Conservation (phyloP, 2,113 vertebrate genomes). For the Ciconia boyciana region DNA sequence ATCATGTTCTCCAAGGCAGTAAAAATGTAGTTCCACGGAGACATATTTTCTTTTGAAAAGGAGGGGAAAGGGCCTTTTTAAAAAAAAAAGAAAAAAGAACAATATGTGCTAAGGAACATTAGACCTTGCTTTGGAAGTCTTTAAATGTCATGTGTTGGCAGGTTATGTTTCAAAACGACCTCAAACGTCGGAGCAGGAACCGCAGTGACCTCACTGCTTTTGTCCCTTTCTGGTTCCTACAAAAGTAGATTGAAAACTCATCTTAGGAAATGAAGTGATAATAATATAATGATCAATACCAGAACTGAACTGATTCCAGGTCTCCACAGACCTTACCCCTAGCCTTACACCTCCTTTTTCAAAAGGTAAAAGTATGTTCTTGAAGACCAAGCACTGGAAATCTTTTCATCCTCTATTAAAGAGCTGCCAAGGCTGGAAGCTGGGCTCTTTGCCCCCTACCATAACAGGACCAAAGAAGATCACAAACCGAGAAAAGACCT, state of each 20-base stretch:
- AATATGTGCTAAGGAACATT: neutral
- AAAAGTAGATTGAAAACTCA: neutral
- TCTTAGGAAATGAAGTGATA: neutral
- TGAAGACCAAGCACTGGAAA: neutral
- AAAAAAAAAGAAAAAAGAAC: neutral
- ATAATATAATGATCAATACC: neutral
- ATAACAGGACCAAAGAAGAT: neutral
- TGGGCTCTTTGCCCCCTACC: neutral
- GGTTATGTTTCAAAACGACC: neutral
- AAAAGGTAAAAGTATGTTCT: neutral
- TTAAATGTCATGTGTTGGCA: neutral
- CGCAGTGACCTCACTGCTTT: neutral
- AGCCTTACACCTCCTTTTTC: neutral
- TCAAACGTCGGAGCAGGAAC: neutral
- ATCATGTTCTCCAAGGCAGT: neutral
- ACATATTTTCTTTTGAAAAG: constrained; percentile 4
- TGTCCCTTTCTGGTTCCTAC: neutral
- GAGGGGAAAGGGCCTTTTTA: neutral
- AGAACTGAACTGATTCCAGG: neutral
- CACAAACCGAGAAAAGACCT: neutral
- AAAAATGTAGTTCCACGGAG: neutral
- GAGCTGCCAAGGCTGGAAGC: neutral
- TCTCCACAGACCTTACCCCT: neutral
- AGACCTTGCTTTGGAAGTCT: neutral
- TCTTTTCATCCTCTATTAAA: neutral